Base-by-base conservation (phyloP, 2,888 invertebrate genomes). In the Leucania comma region DNA sequence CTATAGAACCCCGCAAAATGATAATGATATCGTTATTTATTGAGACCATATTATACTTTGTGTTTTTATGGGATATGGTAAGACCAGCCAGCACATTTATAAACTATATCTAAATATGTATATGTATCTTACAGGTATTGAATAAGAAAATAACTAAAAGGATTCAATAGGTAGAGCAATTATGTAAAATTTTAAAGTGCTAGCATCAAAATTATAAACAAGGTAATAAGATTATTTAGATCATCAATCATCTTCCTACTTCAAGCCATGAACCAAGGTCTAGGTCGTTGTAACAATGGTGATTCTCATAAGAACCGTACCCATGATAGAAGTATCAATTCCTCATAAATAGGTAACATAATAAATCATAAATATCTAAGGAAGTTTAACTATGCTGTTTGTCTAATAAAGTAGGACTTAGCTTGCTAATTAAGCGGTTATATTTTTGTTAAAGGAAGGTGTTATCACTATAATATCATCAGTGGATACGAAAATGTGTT, bases 261-360 rank as follows among this genome's bases (percentile, higher is more conserved):
- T 38, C 46, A 51, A 60, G 14, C 32, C 66, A 59, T 46, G 63
- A 50, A 42, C 29, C 59, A 75, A 76, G 67, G 72, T 50, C 78
- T 72, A 62, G 66, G 53, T 58, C 74, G 38, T 17, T 38, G 32
- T 20, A 78, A 76, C 76, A 76, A 76, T 76, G 72, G 66, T 35
- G 62, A 54, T 62, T 53, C 32, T 68, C 35, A 0, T 22, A 46
- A 22, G 48, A 35, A 63, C 63, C 48, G 35, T 46, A n/a, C 38
- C 50, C 42, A 54, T 70, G 42, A 42, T 48, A 6, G 46, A 48
- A 48, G 9, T 50, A 50, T 50, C 20, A 10, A 42, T 48, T 26
- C 29, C n/a, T 29, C 20, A 68, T 59, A 35, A 24, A 29, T 29
- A 54, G 29, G 61, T 12, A 35, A 8, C 58, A 29, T 26, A 46